phyloP scores from a whole-genome alignment of 2,888 invertebrate genomes.

The Cactoblastis cactorum region DNA sequence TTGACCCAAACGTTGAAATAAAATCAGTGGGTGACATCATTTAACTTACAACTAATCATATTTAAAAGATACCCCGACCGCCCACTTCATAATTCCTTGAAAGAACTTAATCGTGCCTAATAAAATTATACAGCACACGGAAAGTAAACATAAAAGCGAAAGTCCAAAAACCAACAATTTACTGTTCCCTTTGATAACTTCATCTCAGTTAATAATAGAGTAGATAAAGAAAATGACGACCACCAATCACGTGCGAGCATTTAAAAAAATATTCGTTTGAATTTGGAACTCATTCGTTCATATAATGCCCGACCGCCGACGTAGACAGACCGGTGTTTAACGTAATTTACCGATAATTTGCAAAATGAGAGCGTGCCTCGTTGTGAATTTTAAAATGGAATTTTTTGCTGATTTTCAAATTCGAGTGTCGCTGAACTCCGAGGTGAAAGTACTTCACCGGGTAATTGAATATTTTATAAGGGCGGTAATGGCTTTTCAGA shows the following conservation, averaged over 20 bases:
- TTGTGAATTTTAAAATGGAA: slow-evolving; percentile 28
- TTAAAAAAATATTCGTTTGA: slow-evolving; percentile 47
- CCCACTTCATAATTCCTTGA: slow-evolving; percentile 20
- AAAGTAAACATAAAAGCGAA: slow-evolving; percentile 66
- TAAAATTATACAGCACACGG: slow-evolving; percentile 52
- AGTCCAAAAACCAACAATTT: slow-evolving; percentile 55
- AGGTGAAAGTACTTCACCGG: slow-evolving; percentile 46
- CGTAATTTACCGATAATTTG: slow-evolving; percentile 54
- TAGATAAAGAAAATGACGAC: slow-evolving; percentile 43
- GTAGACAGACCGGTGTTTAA: slow-evolving; percentile 55
- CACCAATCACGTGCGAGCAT: slow-evolving; percentile 50
- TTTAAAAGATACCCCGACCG: not conserved
- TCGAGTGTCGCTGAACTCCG: slow-evolving; percentile 50
- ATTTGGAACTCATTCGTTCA: slow-evolving; percentile 50
- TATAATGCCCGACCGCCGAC: slow-evolving; percentile 40
- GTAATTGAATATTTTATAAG: slow-evolving; percentile 60
- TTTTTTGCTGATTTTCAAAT: slow-evolving; percentile 36
- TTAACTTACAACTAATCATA: not conserved
- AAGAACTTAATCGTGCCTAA: slow-evolving; percentile 51
- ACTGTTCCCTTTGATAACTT: slow-evolving; percentile 65
- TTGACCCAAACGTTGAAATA: slow-evolving; percentile 2
- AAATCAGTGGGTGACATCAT: slow-evolving; percentile 6
- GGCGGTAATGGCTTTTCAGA: slow-evolving; percentile 26
- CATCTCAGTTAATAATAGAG: slow-evolving; percentile 65
- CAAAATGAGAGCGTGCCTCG: slow-evolving; percentile 36